phyloP scores from a whole-genome alignment of 2,888 invertebrate genomes.

The Diabrotica balteata region DNA sequence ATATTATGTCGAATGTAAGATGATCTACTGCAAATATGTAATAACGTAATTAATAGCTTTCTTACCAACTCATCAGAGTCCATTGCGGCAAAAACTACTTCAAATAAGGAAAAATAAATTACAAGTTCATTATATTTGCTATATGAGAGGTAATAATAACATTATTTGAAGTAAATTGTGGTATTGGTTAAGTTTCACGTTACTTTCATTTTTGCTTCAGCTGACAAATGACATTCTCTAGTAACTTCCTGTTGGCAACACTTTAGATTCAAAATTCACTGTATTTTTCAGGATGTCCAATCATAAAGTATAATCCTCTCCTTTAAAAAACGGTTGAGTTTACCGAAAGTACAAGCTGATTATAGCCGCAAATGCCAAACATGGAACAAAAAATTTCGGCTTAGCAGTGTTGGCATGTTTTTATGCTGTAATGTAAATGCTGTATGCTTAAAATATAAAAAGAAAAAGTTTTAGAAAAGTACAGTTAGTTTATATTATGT shows the following conservation, averaged over 20 bases:
- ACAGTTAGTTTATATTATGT: too few species aligned
- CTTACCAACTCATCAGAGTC: conserved; percentile 24
- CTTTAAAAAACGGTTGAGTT: too few species aligned
- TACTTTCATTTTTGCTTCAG: conserved; percentile 36
- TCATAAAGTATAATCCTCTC: too few species aligned
- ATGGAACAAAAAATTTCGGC: too few species aligned
- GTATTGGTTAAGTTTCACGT: conserved; percentile 49
- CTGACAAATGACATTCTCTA: conserved; percentile 12
- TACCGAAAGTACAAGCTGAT: too few species aligned
- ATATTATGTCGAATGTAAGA: conserved; percentile 18
- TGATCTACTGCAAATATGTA: conserved; percentile 15
- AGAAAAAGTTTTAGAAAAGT: too few species aligned
- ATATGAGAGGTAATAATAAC: conserved; percentile 29
- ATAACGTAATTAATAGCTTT: conserved; percentile 4
- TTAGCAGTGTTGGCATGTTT: too few species aligned
- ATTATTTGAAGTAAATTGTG: conserved; percentile 32
- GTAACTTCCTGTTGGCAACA: conserved; percentile 15
- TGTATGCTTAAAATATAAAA: too few species aligned
- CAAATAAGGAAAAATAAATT: conserved; percentile 21
- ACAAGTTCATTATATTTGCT: conserved; percentile 34
- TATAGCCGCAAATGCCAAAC: too few species aligned
- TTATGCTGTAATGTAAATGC: too few species aligned
- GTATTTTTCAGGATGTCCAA: too few species aligned
- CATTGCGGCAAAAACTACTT: conserved; percentile 23
- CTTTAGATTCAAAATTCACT: neutral